Percentiles rank a stretch among this genome's conserved stretches.
phyloP scores from a whole-genome alignment of 2,113 vertebrate genomes.

The Peromyscus leucopus region DNA sequence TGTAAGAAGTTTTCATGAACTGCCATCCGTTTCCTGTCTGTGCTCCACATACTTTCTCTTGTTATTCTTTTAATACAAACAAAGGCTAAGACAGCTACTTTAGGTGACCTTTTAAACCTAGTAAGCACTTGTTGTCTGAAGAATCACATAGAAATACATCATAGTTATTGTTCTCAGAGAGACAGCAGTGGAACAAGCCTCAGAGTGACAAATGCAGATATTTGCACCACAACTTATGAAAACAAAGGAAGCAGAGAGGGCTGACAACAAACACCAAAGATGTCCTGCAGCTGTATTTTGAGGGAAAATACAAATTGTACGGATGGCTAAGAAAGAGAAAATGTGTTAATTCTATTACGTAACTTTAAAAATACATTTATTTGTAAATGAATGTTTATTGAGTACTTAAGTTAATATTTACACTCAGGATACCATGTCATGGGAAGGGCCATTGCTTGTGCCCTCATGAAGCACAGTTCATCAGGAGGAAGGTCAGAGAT shows the following conservation, averaged over 20 bases:
- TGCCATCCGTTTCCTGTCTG: background rate
- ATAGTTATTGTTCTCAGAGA: background rate
- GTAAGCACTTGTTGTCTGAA: background rate
- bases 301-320: background rate
- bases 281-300: background rate
- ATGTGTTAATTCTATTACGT: background rate
- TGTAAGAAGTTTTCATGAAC: background rate
- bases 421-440: background rate
- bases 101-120: background rate
- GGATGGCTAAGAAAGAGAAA: background rate
- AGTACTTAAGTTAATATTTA: background rate
- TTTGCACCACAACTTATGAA: background rate
- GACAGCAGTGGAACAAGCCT: background rate
- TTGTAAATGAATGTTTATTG: background rate
- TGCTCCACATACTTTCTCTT: background rate
- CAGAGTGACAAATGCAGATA: background rate
- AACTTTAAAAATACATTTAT: background rate
- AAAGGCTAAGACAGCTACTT: background rate
- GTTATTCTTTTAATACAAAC: background rate
- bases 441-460: background rate
- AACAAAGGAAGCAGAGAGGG: background rate
- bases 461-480: background rate
- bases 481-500: background rate
- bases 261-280: background rate
- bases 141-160: background rate